Base-by-base conservation (phyloP, 2,888 invertebrate species). In the Drosophila siamana region DNA sequence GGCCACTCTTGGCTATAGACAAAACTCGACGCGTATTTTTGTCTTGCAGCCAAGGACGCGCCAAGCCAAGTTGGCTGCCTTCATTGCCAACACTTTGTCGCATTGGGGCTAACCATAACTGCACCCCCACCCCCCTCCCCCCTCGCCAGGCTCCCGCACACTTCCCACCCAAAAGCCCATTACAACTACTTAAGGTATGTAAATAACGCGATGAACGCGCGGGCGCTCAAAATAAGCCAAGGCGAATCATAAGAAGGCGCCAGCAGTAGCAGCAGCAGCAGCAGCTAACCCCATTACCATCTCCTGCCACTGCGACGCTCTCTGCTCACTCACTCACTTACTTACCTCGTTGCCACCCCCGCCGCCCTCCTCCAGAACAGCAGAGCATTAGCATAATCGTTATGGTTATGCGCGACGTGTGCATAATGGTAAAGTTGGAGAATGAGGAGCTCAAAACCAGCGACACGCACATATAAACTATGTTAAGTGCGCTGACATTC, bases 121-220 rank as follows among this genome's bases (percentile, higher is more conserved):
- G 36, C 33, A 36, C 13, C 7, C 36, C 15, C 2, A 7, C 9
- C 7, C n/a, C 5, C 3, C 7, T 28, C 33, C n/a, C 2, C 16
- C n/a, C 11, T n/a, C 16, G 19, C 3, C 33, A n/a, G n/a, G 13
- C 0, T 24, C n/a, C 4, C n/a, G 3, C 33, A 16, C 36, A 19
- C 19, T 9, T 7, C 7, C 63, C 57, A 33, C 52, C 47, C 57
- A 57, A 65, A 65, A 83, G 78, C 73, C 85, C 85, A 86, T 86
- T 86, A 86, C 88, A 86, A 85, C 85, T 85, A 85, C 85, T 88
- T 88, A 85, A 74, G 86, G 84, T 81, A 88, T 88, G 85, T 86
- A 88, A 86, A 86, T 86, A 88, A 81, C 71, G 70, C 76, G 68
- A 48, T 69, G 79, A 62, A 50, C 59, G 61, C 61, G 68, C 62